Percentiles rank a stretch among this genome's conserved stretches.
These are phyloP conservation scores for Megaleporinus macrocephalus DNA, from an alignment of 2,113 vertebrate species.

Conservation along the genomic window DNA sequence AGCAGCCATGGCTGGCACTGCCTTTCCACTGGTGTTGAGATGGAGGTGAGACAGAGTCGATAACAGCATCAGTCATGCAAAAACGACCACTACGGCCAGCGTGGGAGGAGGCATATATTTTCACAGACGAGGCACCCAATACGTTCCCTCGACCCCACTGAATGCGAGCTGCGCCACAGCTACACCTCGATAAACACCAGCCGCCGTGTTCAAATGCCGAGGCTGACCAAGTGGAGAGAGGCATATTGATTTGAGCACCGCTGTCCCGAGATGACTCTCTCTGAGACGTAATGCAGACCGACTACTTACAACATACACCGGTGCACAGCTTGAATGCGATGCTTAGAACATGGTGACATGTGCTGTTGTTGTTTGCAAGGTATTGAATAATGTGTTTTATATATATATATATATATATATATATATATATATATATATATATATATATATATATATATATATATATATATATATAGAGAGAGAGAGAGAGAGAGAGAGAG, in stretches of 20 bases:
- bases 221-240: slow-evolving; percentile 17
- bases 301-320: slow-evolving; percentile 10
- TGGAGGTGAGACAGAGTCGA: slow-evolving; percentile 28
- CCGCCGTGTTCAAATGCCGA: slow-evolving; percentile 15
- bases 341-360: slow-evolving; percentile 33
- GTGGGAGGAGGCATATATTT: slow-evolving; percentile 33
- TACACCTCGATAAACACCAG: slow-evolving; percentile 49
- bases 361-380: slow-evolving; percentile 19
- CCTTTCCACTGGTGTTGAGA: slow-evolving; percentile 1
- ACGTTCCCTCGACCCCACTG: slow-evolving; percentile 13
- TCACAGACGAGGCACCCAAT: slow-evolving; percentile 9
- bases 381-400: slow-evolving; percentile 18
- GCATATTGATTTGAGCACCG: slow-evolving; percentile 35
- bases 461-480: too few species aligned
- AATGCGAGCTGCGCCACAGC: slow-evolving; percentile 18
- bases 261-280: slow-evolving; percentile 44
- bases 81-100: background rate
- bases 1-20: background rate
- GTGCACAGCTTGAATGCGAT: background rate
- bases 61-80: slow-evolving; percentile 27
- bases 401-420: too few species aligned
- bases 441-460: too few species aligned
- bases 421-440: too few species aligned
- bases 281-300: slow-evolving; percentile 24
- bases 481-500: too few species aligned